A percentile compares a stretch with the other conserved stretches of the same genome.
phyloP scores from a whole-genome alignment of 2,797 vertebrate genomes.

The Garrulus glandarius region DNA sequence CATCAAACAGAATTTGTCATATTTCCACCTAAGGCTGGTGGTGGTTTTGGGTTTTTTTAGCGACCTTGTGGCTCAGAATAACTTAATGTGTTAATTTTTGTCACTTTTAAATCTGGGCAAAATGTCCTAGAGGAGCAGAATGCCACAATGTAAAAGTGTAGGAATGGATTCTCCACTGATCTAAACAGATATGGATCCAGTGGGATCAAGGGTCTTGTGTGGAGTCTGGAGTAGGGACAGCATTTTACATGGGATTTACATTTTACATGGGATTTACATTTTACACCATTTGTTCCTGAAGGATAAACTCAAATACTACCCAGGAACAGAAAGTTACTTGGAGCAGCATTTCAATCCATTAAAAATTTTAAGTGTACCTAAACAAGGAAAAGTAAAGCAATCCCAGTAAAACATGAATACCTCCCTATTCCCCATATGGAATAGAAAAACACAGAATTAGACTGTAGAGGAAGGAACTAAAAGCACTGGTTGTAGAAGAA shows the following conservation, averaged over 20 bases:
- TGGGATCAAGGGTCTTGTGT: not conserved
- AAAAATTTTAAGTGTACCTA: not conserved
- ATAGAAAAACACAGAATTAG: not conserved
- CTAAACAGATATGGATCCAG: not conserved
- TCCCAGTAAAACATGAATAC: not conserved
- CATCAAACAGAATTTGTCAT: not conserved
- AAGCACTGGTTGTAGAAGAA: not conserved
- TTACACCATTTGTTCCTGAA: not conserved
- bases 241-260: not conserved
- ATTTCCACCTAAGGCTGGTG: not conserved
- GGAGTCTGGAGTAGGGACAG: accelerated
- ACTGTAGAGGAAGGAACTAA: not conserved
- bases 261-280: not conserved
- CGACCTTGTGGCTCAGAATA: not conserved
- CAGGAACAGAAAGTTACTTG: not conserved
- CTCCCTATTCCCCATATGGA: not conserved
- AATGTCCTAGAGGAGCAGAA: not conserved
- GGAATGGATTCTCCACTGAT: not conserved
- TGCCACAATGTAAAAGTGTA: not conserved
- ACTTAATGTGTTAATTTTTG: not conserved
- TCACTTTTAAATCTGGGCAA: not conserved
- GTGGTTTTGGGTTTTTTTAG: not conserved
- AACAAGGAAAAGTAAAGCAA: not conserved
- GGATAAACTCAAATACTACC: not conserved
- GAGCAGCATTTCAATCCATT: not conserved